Evolutionary conservation across 2,797 vertebrate genomes (phyloP).

Genomic region (Petrocephalus schoutedeni): DNA sequence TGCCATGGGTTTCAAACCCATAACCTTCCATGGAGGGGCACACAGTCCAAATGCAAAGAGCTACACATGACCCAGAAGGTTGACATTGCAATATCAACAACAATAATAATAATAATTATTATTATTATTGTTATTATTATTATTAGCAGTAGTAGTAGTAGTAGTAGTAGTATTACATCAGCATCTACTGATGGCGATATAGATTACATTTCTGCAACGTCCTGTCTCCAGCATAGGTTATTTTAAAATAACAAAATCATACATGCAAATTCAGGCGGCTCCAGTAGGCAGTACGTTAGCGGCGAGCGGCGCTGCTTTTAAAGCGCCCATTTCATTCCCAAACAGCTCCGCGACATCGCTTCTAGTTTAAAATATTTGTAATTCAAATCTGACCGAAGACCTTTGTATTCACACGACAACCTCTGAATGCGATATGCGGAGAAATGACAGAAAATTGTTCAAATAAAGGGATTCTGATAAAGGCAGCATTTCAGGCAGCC

Average conservation of each 20-base stretch:
- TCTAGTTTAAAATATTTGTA: constrained; percentile 3
- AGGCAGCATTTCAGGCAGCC: neutral
- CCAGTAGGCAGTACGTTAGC: neutral
- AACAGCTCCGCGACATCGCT: neutral
- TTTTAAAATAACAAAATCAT: neutral
- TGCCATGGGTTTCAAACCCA: neutral
- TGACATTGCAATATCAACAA: too few species aligned
- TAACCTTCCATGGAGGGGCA: neutral
- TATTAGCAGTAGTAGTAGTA: neutral
- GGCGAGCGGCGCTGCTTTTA: neutral
- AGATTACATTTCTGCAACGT: neutral
- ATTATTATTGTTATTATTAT: neutral
- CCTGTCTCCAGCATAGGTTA: neutral
- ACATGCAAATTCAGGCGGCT: neutral
- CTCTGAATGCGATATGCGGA: neutral
- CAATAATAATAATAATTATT: too few species aligned
- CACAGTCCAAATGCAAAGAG: neutral
- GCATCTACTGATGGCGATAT: neutral
- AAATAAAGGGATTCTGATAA: neutral
- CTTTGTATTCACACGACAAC: neutral
- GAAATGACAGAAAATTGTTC: constrained; percentile 13
- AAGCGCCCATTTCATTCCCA: neutral
- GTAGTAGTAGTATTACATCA: neutral
- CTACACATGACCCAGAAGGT: neutral
- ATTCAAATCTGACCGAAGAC: constrained; percentile 1